Evolutionary conservation across 2,113 vertebrate species (phyloP).

Genomic region (Rhinichthys klamathensis): DNA sequence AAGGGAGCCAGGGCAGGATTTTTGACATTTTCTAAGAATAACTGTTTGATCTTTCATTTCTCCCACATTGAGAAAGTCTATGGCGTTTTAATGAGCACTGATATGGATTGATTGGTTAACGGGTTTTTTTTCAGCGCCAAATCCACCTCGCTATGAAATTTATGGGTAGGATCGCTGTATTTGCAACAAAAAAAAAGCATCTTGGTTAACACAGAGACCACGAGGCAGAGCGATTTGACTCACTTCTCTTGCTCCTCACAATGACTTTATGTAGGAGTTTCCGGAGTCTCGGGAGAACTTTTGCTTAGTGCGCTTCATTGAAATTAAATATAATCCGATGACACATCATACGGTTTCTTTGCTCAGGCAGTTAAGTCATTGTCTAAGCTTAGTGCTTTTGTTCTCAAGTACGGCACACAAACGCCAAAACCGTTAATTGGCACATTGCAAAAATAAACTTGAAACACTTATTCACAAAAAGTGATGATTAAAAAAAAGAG

Average conservation of each 20-base stretch:
- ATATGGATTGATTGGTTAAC: background rate
- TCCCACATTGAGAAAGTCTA: conserved; percentile 47
- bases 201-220: background rate
- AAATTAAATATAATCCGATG: conserved; percentile 1
- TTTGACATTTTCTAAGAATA: conserved; percentile 63
- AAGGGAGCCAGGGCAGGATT: conserved; percentile 51
- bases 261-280: background rate
- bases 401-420: background rate
- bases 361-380: background rate
- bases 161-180: background rate
- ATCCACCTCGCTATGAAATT: background rate
- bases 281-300: background rate
- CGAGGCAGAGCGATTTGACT: background rate
- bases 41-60: conserved; percentile 53
- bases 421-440: background rate
- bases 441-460: background rate
- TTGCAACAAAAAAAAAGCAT: background rate
- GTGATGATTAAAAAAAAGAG: background rate
- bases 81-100: background rate
- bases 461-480: background rate
- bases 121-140: background rate
- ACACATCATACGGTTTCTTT: background rate
- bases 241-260: background rate
- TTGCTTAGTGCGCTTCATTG: background rate
- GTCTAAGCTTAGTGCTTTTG: conserved; percentile 4